A percentile compares a stretch with the other conserved stretches of the same genome.
Conservation (phyloP, 2,113 vertebrate genomes). For the Colinus virginianus region DNA sequence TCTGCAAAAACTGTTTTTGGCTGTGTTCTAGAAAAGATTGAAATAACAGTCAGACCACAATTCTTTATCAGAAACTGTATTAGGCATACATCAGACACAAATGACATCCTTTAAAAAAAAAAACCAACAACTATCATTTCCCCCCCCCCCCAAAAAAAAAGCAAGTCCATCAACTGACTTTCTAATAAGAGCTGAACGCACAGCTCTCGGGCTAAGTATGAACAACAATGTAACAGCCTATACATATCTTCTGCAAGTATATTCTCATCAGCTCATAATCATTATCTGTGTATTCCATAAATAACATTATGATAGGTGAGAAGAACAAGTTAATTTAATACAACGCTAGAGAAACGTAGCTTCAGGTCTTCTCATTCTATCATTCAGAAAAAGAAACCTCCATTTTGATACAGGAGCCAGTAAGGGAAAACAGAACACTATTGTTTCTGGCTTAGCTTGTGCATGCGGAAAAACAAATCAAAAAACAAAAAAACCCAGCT, state of each 20-base stretch:
- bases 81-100: not conserved
- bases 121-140: not conserved
- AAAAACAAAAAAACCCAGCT: not conserved
- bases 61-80: not conserved
- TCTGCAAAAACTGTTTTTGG: conserved; percentile 93
- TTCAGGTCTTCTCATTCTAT: not conserved
- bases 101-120: not conserved
- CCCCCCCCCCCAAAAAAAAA: not conserved
- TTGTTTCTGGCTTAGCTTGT: not conserved
- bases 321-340: not conserved
- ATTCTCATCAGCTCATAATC: not conserved
- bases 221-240: not conserved
- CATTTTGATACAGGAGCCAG: not conserved
- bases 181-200: conserved; percentile 17
- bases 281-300: not conserved
- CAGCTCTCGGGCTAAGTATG: not conserved
- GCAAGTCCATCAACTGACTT: not conserved
- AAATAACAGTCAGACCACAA: conserved; percentile 9
- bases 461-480: too few species aligned
- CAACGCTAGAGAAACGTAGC: not conserved
- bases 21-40: conserved; percentile 87
- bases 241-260: not conserved
- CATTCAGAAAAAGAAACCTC: not conserved
- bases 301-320: conserved; percentile 20
- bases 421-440: conserved; percentile 27